Evolutionary conservation across 2,797 vertebrate species (phyloP), one percentile per base, ranked within the genome.

Genomic region (Helarctos malayanus): DNA sequence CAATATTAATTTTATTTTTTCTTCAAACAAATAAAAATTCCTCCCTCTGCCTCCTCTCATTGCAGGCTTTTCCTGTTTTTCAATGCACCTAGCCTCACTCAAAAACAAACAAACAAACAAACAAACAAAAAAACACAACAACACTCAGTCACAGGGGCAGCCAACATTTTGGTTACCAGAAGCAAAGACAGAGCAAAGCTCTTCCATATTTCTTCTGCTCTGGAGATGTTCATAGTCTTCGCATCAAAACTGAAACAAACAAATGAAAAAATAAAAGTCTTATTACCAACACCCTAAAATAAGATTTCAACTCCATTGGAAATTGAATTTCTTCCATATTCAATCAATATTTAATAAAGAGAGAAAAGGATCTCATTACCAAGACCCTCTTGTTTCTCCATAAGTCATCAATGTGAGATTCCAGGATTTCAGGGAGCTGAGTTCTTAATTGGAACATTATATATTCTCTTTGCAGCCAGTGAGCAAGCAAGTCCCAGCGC

Each of bases 341-440:
- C 63, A 57, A 93, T 96, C 90, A 78, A 78, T 94, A 92, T 92
- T 47, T 95, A 91, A 86, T 94, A 87, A 97, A 93, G 38, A 82
- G 71, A 93, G 54, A 84, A 76, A 86, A 95, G 63, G 27, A 73
- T 89, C 91, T 79, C 52, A 6, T 97, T 94, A 63, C 78, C 65
- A 81, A 97, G 95, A 90, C 73, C 81, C 79, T 59, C 61, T 29
- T n/a, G 41, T 65, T 68, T 86, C 92, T 85, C 61, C 95, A 63
- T 52, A 79, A 85, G 94, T 63, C 71, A 4, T 75, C 57, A 86
- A 0, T 57, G 68, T 90, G 88, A 89, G 68, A 78, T 32, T 73
- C 92, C 3, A n/a, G 76, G 88, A 91, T 97, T 94, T 95, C 76
- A 80, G n/a, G 78, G 81, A 95, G 90, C 14, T 4, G 32, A 91